Percentiles rank a stretch among this genome's conserved stretches.
phyloP scores from a whole-genome alignment of 2,113 vertebrate genomes.

The Shinisaurus crocodilurus region DNA sequence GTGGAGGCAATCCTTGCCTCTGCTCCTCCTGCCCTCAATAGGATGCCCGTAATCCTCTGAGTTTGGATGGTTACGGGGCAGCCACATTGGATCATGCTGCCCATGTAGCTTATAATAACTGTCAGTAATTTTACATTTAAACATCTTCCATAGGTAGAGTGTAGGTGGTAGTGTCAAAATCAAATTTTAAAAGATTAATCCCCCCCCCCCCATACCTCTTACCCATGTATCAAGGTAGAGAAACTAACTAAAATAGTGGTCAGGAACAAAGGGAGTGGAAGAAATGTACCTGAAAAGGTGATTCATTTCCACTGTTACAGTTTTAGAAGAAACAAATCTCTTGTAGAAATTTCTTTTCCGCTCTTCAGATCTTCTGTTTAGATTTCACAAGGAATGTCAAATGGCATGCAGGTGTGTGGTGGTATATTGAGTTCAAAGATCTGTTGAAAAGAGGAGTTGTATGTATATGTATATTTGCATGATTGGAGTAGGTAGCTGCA shows the following conservation, averaged over 20 bases:
- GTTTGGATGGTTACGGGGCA: no score
- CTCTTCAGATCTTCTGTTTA: background rate
- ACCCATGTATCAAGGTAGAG: background rate
- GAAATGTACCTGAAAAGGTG: background rate
- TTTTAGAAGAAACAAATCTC: background rate
- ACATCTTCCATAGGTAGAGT: background rate
- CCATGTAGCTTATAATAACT: background rate
- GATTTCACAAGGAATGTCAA: background rate
- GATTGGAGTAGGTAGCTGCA: constrained; percentile 49
- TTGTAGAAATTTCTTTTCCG: background rate
- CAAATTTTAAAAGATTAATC: background rate
- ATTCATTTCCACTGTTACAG: background rate
- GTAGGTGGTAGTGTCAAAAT: background rate
- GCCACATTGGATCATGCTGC: no score
- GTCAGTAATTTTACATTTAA: background rate
- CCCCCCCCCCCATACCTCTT: background rate
- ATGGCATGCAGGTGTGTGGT: background rate
- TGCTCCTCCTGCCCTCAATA: no score
- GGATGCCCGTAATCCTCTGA: no score
- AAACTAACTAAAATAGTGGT: background rate
- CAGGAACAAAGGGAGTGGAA: background rate
- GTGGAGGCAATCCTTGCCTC: no score
- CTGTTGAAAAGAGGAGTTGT: background rate
- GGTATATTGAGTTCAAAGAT: background rate
- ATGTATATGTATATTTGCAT: constrained; percentile 30